Percentiles rank a stretch among this genome's conserved stretches.
phyloP scores from a whole-genome alignment of 2,113 vertebrate species.

The Gavialis gangeticus region DNA sequence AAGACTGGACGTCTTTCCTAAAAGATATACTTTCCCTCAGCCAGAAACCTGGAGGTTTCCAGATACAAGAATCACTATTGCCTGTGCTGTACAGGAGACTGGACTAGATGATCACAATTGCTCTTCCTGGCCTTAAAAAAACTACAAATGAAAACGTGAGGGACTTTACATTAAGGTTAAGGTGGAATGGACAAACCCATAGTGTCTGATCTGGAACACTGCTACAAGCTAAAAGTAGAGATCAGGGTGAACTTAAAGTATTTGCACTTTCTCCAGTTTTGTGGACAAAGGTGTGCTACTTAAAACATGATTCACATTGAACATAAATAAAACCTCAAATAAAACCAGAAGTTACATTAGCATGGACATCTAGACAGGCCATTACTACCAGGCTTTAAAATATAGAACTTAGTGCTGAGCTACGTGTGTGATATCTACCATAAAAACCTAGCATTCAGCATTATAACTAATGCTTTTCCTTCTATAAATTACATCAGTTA shows the following conservation, averaged over 20 bases:
- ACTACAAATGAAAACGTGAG: neutral
- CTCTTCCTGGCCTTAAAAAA: neutral
- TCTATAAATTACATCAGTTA: conserved; percentile 12
- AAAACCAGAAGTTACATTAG: conserved; percentile 19
- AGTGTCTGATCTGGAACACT: neutral
- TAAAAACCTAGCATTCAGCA: neutral
- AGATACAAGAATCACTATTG: neutral
- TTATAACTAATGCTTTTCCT: conserved; percentile 27
- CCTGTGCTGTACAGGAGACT: no score
- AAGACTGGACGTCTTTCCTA: neutral
- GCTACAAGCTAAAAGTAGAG: neutral
- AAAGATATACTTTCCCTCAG: neutral
- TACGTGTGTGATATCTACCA: neutral
- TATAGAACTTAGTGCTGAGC: neutral
- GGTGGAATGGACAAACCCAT: neutral
- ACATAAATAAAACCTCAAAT: neutral
- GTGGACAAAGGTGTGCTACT: neutral
- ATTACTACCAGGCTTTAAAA: neutral
- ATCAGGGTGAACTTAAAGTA: fast-evolving
- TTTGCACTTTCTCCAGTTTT: neutral
- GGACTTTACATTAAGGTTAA: neutral
- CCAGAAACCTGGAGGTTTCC: neutral
- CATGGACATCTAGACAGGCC: conserved; percentile 28
- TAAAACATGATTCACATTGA: neutral
- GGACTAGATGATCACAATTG: neutral